Evolutionary conservation across 2,797 vertebrate species (phyloP).

Genomic region (Leptodactylus fallax): DNA sequence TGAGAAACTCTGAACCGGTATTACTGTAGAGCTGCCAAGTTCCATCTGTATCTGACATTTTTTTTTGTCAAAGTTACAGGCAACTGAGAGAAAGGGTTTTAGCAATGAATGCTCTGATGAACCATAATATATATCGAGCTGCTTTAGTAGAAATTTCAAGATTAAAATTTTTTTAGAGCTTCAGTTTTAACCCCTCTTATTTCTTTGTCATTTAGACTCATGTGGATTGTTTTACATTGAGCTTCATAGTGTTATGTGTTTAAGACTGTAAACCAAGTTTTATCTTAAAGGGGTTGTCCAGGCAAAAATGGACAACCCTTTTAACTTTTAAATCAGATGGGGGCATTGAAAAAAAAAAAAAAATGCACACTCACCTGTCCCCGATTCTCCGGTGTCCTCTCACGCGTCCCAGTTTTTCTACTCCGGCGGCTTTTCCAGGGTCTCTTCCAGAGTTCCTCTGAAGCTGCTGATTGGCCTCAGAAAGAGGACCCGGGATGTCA

Average conservation of each 20-base stretch:
- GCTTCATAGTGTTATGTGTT: background rate
- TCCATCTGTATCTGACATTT: conserved; percentile 43
- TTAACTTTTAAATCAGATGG: too few relatives aligned
- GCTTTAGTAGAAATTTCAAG: conserved; percentile 7
- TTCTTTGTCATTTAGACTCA: background rate
- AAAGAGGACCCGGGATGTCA: too few relatives aligned
- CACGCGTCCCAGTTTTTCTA: too few relatives aligned
- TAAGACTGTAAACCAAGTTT: background rate
- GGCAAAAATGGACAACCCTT: too few relatives aligned
- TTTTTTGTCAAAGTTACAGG: conserved; percentile 47
- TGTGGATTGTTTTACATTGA: background rate
- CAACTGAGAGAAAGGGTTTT: conserved; percentile 37
- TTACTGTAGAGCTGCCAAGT: conserved; percentile 40
- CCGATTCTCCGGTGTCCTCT: too few relatives aligned
- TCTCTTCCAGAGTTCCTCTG: too few relatives aligned
- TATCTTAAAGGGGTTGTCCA: too few relatives aligned
- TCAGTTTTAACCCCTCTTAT: conserved; percentile 12
- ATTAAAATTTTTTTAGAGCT: background rate
- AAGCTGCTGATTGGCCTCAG: too few relatives aligned
- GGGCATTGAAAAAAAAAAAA: too few relatives aligned
- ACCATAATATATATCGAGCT: conserved; percentile 41
- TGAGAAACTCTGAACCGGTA: conserved; percentile 21
- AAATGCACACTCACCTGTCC: too few relatives aligned
- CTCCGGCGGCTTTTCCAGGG: too few relatives aligned
- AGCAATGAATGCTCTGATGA: conserved; percentile 53